Evolutionary conservation across 2,888 invertebrate species (phyloP).

Genomic region (Gandaritis pyraliata): DNA sequence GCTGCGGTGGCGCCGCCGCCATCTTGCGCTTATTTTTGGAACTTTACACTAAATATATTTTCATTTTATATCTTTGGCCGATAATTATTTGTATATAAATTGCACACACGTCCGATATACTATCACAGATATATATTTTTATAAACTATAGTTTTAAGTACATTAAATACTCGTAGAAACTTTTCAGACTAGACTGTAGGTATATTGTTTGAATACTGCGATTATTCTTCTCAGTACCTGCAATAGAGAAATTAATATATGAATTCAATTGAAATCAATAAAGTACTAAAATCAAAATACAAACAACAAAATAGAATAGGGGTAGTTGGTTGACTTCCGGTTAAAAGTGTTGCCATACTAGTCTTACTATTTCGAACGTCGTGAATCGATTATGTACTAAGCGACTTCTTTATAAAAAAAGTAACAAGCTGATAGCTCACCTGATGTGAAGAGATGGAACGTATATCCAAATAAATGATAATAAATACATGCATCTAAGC

Average conservation of each 20-base stretch:
- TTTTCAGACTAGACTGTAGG: slow-evolving; percentile 71
- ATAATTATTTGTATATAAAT: slow-evolving; percentile 48
- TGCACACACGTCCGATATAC: slow-evolving; percentile 56
- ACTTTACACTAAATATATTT: slow-evolving; percentile 45
- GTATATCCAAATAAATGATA: no score
- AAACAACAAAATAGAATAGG: no score
- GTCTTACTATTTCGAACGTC: no score
- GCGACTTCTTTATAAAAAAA: no score
- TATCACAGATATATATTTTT: slow-evolving; percentile 48
- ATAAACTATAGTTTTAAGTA: slow-evolving; percentile 67
- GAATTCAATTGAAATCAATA: background rate
- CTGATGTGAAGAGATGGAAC: no score
- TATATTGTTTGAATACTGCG: slow-evolving; percentile 66
- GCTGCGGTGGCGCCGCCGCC: slow-evolving; percentile 79
- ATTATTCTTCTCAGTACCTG: slow-evolving; percentile 55
- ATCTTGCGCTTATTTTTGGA: slow-evolving; percentile 55
- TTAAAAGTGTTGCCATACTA: no score
- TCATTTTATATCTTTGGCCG: slow-evolving; percentile 62
- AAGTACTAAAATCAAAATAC: no score
- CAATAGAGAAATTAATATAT: slow-evolving; percentile 41
- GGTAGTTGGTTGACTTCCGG: no score
- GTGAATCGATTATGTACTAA: no score
- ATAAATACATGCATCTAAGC: no score
- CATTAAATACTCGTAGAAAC: slow-evolving; percentile 72
- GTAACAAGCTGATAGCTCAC: no score